phyloP scores from a whole-genome alignment of 2,888 invertebrate genomes.

The Drosophila barbarae region DNA sequence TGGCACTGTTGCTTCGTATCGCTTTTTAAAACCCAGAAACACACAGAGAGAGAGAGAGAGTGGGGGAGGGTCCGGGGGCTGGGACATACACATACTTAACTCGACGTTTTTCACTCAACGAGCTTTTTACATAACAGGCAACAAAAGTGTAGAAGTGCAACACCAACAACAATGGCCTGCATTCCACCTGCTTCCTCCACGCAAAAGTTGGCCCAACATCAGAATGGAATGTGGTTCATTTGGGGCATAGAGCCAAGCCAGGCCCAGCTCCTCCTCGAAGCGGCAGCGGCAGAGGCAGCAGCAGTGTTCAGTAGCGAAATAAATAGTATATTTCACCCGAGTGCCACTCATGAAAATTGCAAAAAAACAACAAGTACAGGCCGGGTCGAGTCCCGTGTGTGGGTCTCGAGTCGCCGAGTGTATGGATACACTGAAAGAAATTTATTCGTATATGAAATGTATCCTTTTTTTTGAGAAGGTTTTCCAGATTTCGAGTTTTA shows the following conservation, averaged over 20 bases:
- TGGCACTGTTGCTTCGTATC: conserved; percentile 50
- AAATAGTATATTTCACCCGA: conserved; percentile 71
- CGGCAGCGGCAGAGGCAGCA: conserved; percentile 11
- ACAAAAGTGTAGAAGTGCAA: conserved; percentile 68
- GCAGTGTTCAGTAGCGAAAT: conserved; percentile 58
- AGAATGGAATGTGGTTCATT: conserved; percentile 66
- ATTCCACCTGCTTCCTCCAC: conserved; percentile 44
- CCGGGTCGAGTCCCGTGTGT: conserved; percentile 41
- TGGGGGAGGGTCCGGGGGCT: conserved; percentile 36
- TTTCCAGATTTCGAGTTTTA: too few species aligned
- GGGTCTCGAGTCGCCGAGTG: conserved; percentile 20
- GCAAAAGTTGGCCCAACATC: conserved; percentile 63
- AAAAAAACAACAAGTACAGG: conserved; percentile 50
- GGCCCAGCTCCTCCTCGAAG: conserved; percentile 6
- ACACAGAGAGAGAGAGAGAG: conserved; percentile 46
- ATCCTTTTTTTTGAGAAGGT: rapidly evolving
- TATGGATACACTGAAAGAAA: conserved; percentile 1
- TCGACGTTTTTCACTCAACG: conserved; percentile 74
- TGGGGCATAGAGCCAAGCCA: conserved; percentile 41
- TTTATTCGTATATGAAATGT: background rate
- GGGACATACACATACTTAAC: conserved; percentile 62
- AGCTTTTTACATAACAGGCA: conserved; percentile 63
- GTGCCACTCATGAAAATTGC: conserved; percentile 74
- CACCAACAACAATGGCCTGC: conserved; percentile 56
- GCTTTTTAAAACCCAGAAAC: conserved; percentile 43